Percentiles rank a stretch among this genome's conserved stretches.
phyloP scores from a whole-genome alignment of 2,888 invertebrate genomes.

The Mesorhabditis sp. region DNA sequence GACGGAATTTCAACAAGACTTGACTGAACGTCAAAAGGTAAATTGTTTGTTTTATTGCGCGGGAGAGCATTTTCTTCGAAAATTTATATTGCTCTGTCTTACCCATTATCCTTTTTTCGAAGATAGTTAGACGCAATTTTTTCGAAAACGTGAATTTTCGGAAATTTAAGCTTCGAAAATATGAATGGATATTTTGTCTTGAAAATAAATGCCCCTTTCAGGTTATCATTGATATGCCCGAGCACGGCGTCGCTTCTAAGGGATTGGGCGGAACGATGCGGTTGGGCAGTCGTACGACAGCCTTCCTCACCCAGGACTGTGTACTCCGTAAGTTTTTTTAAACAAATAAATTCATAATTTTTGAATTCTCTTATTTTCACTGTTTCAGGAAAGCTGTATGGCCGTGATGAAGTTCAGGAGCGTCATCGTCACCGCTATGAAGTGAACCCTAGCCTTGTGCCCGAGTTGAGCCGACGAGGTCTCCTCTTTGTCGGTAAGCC shows the following conservation, averaged over 20 bases:
- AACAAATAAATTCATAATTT: background rate
- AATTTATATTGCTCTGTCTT: background rate
- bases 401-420: slow-evolving; percentile 72
- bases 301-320: slow-evolving; percentile 68
- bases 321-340: slow-evolving; percentile 57
- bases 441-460: slow-evolving; percentile 79
- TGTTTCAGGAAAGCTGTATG: slow-evolving; percentile 43
- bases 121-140: background rate
- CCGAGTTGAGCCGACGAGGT: slow-evolving; percentile 75
- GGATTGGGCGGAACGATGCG: slow-evolving; percentile 93
- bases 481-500: slow-evolving; percentile 73
- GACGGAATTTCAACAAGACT: slow-evolving; percentile 74
- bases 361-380: slow-evolving; percentile 6
- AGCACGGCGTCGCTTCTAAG: slow-evolving; percentile 80
- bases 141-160: background rate
- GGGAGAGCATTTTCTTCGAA: too few relatives aligned
- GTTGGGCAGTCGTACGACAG: slow-evolving; percentile 83
- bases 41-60: background rate
- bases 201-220: slow-evolving; percentile 12
- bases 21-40: slow-evolving; percentile 37
- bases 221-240: slow-evolving; percentile 90
- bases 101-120: slow-evolving; percentile 3
- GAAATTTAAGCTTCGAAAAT: background rate
- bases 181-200: background rate
- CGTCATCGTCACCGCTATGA: slow-evolving; percentile 95